Evolutionary conservation across 2,888 invertebrate genomes (phyloP).

Genomic region (Arrhopalites spinosus): DNA sequence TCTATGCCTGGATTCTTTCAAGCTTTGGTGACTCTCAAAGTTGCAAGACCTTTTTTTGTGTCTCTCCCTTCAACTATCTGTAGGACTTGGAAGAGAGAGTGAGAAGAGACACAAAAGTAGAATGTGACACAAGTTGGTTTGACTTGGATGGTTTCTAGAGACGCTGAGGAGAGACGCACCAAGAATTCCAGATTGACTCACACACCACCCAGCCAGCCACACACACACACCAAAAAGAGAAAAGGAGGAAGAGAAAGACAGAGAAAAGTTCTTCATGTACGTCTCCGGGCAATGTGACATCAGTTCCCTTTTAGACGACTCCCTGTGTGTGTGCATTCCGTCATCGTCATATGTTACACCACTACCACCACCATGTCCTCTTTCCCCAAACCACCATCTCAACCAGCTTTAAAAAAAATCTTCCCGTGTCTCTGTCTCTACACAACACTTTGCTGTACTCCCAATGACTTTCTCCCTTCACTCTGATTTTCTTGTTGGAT

Average conservation of each 20-base stretch:
- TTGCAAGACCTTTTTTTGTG: not conserved
- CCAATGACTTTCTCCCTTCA: not conserved
- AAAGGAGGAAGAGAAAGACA: not conserved
- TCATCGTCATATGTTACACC: constrained; percentile 34
- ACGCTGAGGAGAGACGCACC: constrained; percentile 16
- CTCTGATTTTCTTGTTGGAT: not conserved
- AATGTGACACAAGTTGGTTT: constrained; percentile 34
- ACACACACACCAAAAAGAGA: not conserved
- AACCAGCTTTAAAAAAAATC: constrained; percentile 5
- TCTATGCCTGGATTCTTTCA: constrained; percentile 13
- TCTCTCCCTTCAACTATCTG: not conserved
- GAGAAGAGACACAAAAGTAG: constrained; percentile 8
- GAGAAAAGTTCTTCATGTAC: not conserved
- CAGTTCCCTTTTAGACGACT: constrained; percentile 35
- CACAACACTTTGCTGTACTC: not conserved
- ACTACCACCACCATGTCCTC: not conserved
- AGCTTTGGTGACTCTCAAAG: constrained; percentile 6
- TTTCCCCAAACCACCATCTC: not conserved
- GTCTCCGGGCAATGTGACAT: constrained; percentile 32
- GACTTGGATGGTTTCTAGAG: constrained; percentile 19
- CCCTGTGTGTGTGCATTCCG: constrained; percentile 35
- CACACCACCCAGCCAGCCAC: not conserved
- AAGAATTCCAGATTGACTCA: constrained; percentile 31
- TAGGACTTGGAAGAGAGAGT: not conserved
- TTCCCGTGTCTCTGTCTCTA: not conserved